Evolutionary conservation across 2,888 invertebrate species (phyloP), one percentile per base, ranked within the genome.

Genomic region (Cremastinae sp.): DNA sequence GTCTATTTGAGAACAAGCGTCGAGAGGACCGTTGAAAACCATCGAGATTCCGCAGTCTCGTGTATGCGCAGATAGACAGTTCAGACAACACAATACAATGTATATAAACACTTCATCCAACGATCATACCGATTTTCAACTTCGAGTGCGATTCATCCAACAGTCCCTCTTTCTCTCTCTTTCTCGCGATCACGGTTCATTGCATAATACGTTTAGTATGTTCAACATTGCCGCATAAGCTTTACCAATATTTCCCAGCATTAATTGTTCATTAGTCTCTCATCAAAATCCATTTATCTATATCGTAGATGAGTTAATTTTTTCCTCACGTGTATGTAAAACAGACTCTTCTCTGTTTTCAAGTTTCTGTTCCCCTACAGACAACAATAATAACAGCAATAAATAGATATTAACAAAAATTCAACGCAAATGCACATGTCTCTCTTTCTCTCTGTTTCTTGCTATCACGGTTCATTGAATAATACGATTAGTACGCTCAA

Each of bases 11-110:
- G 14, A 12, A 1, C 20, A 36, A 8, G 22, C 34, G 20, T 53
- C 34, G 22, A 61, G 45, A 61, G 47, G 45, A 45, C 36, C 47
- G 65, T 72, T 69, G 62, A 45, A 69, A 76, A 73, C 47, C 69
- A 73, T 69, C 72, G 64, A 59, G 59, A 73, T 69, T 73, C 49
- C 61, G 43, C 64, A 28, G 58, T 38, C 53, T 64, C 54, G 20
- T 69, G 56, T 7, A 18, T 41, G 51, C 14, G 34, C 20, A 45
- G 53, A 49, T 53, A 18, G 16, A 61, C 28, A 28, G 16, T 43
- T 16, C 22, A 22, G 28, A 65, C 43, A 66, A 38, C 3, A 18
- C 41, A 38, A 5, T 9, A 36, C 36, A 41, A 20, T 34, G 47
- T 12, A 45, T 47, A 14, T 45, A 28, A n/a, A 22, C 8, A 28